Evolutionary conservation across 2,888 invertebrate species (phyloP).

Genomic region (Eucriotettix oculatus): DNA sequence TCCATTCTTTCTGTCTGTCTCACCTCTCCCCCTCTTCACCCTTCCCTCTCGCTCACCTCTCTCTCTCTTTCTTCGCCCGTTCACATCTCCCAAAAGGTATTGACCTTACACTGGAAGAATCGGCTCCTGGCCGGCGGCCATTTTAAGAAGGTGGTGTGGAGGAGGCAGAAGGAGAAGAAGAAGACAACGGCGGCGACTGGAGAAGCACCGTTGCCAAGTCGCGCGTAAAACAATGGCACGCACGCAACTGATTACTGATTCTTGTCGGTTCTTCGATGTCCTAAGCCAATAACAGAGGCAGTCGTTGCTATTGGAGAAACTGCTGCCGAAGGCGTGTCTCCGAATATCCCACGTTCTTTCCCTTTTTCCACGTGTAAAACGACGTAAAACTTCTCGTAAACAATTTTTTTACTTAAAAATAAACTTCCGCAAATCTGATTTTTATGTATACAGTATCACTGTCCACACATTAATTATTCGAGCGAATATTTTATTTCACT

Average conservation of each 20-base stretch:
- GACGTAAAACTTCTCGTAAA: no score
- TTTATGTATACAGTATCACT: no score
- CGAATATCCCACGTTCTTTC: no score
- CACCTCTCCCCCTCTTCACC: background rate
- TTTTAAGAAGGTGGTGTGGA: background rate
- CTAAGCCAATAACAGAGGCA: background rate
- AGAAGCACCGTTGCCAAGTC: background rate
- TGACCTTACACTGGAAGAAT: background rate
- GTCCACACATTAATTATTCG: no score
- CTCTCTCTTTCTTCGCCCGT: background rate
- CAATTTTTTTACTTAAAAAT: no score
- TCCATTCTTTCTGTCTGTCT: no score
- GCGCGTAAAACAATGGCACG: background rate
- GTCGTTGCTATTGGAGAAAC: background rate
- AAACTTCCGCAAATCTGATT: no score
- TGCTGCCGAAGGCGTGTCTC: background rate
- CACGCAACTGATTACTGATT: background rate
- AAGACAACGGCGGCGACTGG: background rate
- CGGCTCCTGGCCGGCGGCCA: background rate
- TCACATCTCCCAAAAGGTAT: background rate
- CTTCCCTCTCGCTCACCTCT: background rate
- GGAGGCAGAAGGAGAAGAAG: background rate
- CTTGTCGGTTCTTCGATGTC: background rate
- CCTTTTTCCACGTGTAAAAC: no score
- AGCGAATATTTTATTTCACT: no score